phyloP scores from a whole-genome alignment of 2,888 invertebrate species.

The Autographa pulchrina region DNA sequence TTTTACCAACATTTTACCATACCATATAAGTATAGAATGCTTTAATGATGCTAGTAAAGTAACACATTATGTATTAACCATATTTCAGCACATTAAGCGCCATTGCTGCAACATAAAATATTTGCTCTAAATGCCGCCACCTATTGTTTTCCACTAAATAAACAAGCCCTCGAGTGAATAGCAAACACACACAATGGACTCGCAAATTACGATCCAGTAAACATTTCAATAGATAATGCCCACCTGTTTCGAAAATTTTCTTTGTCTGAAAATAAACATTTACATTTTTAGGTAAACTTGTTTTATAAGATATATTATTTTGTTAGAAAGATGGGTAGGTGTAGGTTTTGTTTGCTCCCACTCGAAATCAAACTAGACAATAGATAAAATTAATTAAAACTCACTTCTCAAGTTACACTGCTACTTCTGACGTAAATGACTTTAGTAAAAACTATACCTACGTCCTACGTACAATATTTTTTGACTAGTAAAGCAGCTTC shows the following conservation, averaged over 20 bases:
- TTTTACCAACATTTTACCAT: background rate
- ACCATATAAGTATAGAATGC: too few relatives aligned
- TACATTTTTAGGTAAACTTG: background rate
- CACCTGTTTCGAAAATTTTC: constrained; percentile 18
- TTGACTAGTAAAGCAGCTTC: too few relatives aligned
- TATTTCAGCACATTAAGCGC: background rate
- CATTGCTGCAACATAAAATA: background rate
- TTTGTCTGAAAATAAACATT: background rate
- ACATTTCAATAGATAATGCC: constrained; percentile 12
- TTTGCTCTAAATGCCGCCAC: background rate
- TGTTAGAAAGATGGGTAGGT: too few relatives aligned
- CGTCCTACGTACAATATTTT: too few relatives aligned
- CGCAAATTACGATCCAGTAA: constrained; percentile 11
- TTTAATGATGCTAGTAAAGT: too few relatives aligned
- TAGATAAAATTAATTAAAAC: too few relatives aligned
- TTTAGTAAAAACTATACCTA: too few relatives aligned
- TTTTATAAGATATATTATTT: background rate
- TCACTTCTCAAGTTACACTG: too few relatives aligned
- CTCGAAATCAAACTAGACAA: too few relatives aligned
- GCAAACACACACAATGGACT: constrained; percentile 13
- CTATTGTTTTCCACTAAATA: constrained; percentile 10
- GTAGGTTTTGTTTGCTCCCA: too few relatives aligned
- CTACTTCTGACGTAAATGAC: too few relatives aligned
- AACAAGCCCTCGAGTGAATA: constrained; percentile 21
- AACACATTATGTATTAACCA: background rate